Evolutionary conservation across 2,888 invertebrate species (phyloP), one percentile per base, ranked within the genome.

Genomic region (Phyllotreta striolata): DNA sequence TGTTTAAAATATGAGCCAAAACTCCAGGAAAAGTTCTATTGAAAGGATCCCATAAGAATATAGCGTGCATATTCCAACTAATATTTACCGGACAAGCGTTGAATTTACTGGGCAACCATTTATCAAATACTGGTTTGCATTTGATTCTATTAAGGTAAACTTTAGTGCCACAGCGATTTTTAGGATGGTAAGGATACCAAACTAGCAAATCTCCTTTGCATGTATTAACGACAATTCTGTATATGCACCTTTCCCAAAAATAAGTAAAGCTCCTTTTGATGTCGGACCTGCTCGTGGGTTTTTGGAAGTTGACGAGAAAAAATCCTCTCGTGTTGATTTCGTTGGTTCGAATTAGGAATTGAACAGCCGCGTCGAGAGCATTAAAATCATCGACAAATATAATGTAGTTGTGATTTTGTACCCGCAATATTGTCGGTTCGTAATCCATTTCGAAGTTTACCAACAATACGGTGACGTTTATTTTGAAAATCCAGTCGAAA

Each of bases 11-110:
- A 5, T 40, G 9, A 40, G 10, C 14, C 43, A 58, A 39, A 9
- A n/a, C 58, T 39, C 58, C 58, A 13, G 58, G 58, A 49, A 40
- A 58, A 10, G 58, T 58, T 10, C 40, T 34, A 8, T 58, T 49
- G 13, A 49, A 58, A 10, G 58, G 58, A 58, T 58, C 38, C 58
- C 58, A 58, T 49, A 58, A 49, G 34, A 58, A 58, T 13, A 58
- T 49, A 6, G 58, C 58, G 10, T 58, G 8, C 44, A 58, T 44
- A 49, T 58, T 58, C 58, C 58, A 58, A 40, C 24, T 47, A 24
- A 58, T 40, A 24, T 14, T 58, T 3, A 58, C 39, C 5, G 58
- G 58, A 39, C 58, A 58, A 9, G 40, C 49, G 40, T 58, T 58
- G 47, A 58, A 39, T 34, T 58, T 58, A 9, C 35, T 24, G 24